Evolutionary conservation across 2,888 invertebrate species (phyloP).

Genomic region (Pristionchus arcanus): DNA sequence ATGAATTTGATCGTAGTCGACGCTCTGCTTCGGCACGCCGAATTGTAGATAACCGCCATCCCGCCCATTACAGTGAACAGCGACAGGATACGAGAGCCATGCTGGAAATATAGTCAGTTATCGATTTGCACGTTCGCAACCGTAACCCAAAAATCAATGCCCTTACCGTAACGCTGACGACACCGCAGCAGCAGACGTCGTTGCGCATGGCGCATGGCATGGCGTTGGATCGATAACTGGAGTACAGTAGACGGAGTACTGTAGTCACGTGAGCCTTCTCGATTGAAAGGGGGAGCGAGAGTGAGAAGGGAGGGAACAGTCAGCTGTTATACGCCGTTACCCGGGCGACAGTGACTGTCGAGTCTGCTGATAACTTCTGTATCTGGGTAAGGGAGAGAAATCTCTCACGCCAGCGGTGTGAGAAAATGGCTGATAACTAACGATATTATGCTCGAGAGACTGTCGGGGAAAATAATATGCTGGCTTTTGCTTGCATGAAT

Average conservation of each 20-base stretch:
- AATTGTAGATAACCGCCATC: not conserved
- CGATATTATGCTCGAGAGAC: too few species aligned
- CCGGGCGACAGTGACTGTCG: not conserved
- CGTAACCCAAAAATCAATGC: not conserved
- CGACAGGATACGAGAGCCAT: not conserved
- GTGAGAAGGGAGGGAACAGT: not conserved
- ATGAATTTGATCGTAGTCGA: slow-evolving; percentile 2
- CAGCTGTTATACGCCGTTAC: not conserved
- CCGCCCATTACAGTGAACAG: not conserved
- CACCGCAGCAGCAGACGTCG: slow-evolving; percentile 47
- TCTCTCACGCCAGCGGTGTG: not conserved
- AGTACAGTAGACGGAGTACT: not conserved
- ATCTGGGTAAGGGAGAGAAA: not conserved
- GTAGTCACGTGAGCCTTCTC: not conserved
- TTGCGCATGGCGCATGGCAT: not conserved
- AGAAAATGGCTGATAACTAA: not conserved
- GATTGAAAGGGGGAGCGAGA: not conserved
- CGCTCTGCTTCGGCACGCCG: not conserved
- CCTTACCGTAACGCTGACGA: slow-evolving; percentile 16
- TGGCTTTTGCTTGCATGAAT: too few species aligned
- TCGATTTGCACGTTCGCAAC: not conserved
- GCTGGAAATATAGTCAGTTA: not conserved
- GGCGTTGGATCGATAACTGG: not conserved
- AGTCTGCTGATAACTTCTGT: not conserved
- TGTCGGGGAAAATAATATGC: too few species aligned